Percentiles rank a stretch among this genome's conserved stretches.
phyloP scores from a whole-genome alignment of 2,113 vertebrate species.

The Grammomys dolichurus region DNA sequence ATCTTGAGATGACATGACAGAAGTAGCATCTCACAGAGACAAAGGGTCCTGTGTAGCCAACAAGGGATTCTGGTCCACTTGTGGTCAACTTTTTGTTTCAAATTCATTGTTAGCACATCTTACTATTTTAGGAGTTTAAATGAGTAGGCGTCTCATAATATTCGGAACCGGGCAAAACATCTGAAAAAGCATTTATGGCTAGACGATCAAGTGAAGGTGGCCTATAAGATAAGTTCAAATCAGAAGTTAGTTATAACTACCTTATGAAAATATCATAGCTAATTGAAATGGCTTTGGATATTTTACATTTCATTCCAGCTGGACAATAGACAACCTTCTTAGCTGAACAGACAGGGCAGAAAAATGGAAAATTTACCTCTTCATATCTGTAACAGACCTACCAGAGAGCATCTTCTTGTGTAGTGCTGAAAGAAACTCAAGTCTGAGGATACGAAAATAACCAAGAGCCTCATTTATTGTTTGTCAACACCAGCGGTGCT shows the following conservation, averaged over 20 bases:
- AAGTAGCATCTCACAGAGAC: background rate
- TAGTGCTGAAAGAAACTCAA: conserved; percentile 51
- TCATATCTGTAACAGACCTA: background rate
- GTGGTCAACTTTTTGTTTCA: background rate
- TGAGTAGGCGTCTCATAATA: background rate
- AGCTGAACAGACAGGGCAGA: background rate
- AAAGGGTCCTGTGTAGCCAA: background rate
- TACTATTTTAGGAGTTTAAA: background rate
- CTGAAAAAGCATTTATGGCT: background rate
- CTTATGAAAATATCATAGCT: background rate
- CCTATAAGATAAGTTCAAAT: conserved; percentile 10
- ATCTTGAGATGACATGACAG: background rate
- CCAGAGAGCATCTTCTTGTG: background rate
- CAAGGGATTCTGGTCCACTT: background rate
- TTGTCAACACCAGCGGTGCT: conserved; percentile 9
- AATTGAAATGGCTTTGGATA: background rate
- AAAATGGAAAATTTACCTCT: background rate
- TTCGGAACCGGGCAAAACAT: conserved; percentile 18
- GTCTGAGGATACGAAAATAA: conserved; percentile 29
- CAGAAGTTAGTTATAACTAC: conserved; percentile 43
- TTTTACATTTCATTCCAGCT: conserved; percentile 51
- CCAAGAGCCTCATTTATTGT: conserved; percentile 20
- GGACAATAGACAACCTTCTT: background rate
- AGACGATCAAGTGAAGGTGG: background rate
- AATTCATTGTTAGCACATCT: background rate